A percentile compares a stretch with the other conserved stretches of the same genome.
phyloP scores from a whole-genome alignment of 2,888 invertebrate species.

The Furcula furcula region DNA sequence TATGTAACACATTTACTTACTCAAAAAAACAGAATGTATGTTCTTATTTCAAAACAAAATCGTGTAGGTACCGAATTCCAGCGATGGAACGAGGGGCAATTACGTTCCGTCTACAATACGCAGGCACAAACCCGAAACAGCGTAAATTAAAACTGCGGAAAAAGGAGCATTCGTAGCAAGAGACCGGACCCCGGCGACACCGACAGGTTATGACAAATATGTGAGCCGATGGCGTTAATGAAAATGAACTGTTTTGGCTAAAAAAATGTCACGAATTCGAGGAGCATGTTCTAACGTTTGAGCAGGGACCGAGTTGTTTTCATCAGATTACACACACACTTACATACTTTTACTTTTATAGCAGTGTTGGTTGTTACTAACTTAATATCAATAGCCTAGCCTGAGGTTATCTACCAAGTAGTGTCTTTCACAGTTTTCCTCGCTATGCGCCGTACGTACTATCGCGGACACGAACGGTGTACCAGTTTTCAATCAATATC shows the following conservation, averaged over 20 bases:
- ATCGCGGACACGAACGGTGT: no score
- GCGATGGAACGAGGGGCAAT: constrained; percentile 45
- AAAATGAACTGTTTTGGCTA: constrained; percentile 66
- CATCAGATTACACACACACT: no score
- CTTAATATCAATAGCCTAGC: no score
- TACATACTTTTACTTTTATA: no score
- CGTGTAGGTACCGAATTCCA: constrained; percentile 46
- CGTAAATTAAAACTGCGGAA: constrained; percentile 75
- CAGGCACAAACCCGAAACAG: constrained; percentile 69
- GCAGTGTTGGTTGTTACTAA: no score
- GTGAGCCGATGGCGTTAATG: constrained; percentile 79
- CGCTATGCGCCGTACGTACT: no score
- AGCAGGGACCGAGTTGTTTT: constrained; percentile 36
- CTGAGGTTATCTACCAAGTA: no score
- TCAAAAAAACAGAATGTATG: no score
- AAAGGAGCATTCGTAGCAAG: constrained; percentile 60
- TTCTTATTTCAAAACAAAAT: no score
- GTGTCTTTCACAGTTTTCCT: no score
- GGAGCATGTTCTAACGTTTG: constrained; percentile 41
- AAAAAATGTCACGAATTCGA: constrained; percentile 50
- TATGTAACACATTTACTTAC: no score
- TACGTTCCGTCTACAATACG: constrained; percentile 43
- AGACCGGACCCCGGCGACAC: constrained; percentile 39
- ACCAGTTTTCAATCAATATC: no score
- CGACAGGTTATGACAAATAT: constrained; percentile 80